Evolutionary conservation across 2,113 vertebrate species (phyloP), one percentile per base, ranked within the genome.

Genomic region (Oxygymnocypris stewartii): DNA sequence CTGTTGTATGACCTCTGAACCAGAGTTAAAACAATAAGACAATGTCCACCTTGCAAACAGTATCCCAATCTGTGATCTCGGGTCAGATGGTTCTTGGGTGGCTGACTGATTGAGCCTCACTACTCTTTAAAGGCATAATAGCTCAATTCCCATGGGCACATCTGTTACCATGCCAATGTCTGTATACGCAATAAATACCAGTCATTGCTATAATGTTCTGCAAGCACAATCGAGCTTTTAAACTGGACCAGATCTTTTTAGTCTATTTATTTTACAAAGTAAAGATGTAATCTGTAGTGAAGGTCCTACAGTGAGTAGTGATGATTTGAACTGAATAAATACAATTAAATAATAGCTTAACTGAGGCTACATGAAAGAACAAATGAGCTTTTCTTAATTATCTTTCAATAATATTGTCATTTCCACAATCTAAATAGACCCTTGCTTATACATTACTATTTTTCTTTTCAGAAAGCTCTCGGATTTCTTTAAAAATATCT

Each of bases 101-200:
- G 31, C 44, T 82, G 9, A 71, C 4, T 37, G 18, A 37, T 47
- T 51, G 25, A 82, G 61, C 6, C 18, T 25, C 35, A 49, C 42
- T 71, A 9, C 25, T 51, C 18, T 49, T 82, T 67, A 4, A 69
- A 69, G 28, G 14, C 4, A 71, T 71, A 82, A 80, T 54, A 40
- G 54, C 49, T 81, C n/a, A 73, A 37, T 82, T 35, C 85, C 54
- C 67, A 75, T 75, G 51, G 67, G 35, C 35, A 59, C 79, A 35
- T 51, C 71, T 82, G 54, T 74, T 73, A 8, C 65, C n/a, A 69
- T 69, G 65, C 49, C 23, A 25, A 69, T 78, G 75, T 20, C 6
- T 42, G 18, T 44, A 74, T 81, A 35, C 44, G 51, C 40, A 82
- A 65, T 82, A 69, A 51, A 71, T 13, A 67, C 6, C 63, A 44